Conservation (phyloP, 2,113 vertebrate species). For the Coreoperca whiteheadi region DNA sequence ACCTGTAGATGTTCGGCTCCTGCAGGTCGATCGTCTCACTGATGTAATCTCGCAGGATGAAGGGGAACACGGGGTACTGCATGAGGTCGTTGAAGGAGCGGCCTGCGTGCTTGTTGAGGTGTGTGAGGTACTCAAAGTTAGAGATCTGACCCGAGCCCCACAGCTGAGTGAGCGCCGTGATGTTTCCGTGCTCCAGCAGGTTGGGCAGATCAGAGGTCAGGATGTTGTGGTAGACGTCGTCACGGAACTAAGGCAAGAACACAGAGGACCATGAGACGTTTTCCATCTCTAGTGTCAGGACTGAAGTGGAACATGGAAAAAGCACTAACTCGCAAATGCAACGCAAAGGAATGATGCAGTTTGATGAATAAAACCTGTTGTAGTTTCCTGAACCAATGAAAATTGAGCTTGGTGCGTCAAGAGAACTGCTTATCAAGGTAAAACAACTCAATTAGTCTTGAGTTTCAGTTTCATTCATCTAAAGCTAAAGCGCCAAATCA, state of each 20-base stretch:
- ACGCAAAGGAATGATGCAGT: not conserved
- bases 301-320: not conserved
- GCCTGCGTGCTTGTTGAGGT: slow-evolving; percentile 97
- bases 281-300: not conserved
- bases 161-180: slow-evolving; percentile 94
- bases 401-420: not conserved
- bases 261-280: not conserved
- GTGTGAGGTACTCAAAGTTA: slow-evolving; percentile 98
- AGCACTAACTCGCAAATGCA: not conserved
- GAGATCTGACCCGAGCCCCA: slow-evolving; percentile 98
- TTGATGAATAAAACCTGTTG: not conserved
- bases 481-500: not conserved
- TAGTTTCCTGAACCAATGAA: not conserved
- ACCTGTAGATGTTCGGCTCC: slow-evolving; percentile 92
- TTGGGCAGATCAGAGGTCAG: slow-evolving; percentile 96
- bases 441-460: not conserved
- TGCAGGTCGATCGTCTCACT: slow-evolving; percentile 93
- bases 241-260: slow-evolving; percentile 87
- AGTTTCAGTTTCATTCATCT: not conserved
- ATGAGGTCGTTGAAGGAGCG: slow-evolving; percentile 99
- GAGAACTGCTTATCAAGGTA: not conserved
- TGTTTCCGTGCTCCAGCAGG: slow-evolving; percentile 97
- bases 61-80: slow-evolving; percentile 99
- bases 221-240: slow-evolving; percentile 97
- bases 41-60: slow-evolving; percentile 94